Evolutionary conservation across 2,113 vertebrate genomes (phyloP), one percentile per base, ranked within the genome.

Genomic region (Felis chaus): DNA sequence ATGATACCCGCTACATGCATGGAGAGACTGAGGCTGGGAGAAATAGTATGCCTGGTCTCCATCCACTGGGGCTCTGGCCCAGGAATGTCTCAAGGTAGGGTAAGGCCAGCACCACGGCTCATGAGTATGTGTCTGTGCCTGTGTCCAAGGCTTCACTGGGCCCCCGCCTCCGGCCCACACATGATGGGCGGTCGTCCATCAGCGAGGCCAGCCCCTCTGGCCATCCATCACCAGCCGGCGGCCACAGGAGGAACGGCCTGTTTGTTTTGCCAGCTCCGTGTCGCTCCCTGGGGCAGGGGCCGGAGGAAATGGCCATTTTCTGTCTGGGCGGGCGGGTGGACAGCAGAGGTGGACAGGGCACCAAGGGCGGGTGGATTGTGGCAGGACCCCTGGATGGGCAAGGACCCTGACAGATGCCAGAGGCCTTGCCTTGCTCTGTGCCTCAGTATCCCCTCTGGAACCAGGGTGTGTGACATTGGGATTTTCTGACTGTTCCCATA

Each of bases 241-340:
- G 97, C 95, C 94, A 92, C 79, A 81, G 93, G 97, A 98, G 97
- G 57, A 94, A 86, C 13, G 66, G 97, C 94, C 97, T 98, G 96
- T 97, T 98, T 98, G 97, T 96, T 98, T 98, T 97, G 97, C 95
- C 96, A 97, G 97, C 95, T 98, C 97, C 4, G 33, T 94, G 96
- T 90, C 19, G 12, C 91, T 97, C 97, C 92, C 96, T 65, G 92
- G 97, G 95, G 96, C 15, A 1, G 76, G 79, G 95, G 80, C 95
- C 16, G 3, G 94, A 97, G 97, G 97, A 97, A 97, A 96, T 92
- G 94, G 81, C 76, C 87, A 78, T 96, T 97, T 93, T 97, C 95
- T 97, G 97, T 92, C 90, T 98, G 95, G 95, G 95, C 83, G 74
- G 89, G 96, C 68, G 15, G 73, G 66, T 85, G 90, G 93, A 80